A percentile compares a stretch with the other conserved stretches of the same genome.
Evolutionary conservation across 23 tunicate species (phyloP).

Genomic region (Corella eumyota): DNA sequence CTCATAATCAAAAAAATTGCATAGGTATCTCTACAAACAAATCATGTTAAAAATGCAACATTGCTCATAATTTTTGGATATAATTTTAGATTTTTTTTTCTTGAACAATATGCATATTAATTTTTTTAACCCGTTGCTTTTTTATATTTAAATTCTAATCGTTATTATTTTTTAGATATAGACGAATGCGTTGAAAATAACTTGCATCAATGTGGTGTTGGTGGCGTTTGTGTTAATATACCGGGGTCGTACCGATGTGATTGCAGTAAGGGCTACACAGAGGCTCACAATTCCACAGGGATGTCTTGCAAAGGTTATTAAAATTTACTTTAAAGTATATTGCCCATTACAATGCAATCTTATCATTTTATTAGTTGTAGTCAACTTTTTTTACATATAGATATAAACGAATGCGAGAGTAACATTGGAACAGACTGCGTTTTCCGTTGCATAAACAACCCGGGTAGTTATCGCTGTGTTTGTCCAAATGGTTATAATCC

Average conservation of each 20-base stretch:
- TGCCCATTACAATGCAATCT: too few relatives aligned
- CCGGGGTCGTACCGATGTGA: slow-evolving; percentile 68
- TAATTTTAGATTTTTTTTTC: background rate
- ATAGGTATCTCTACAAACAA: slow-evolving; percentile 25
- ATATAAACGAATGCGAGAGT: slow-evolving; percentile 60
- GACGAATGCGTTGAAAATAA: slow-evolving; percentile 62
- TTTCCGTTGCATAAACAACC: slow-evolving; percentile 52
- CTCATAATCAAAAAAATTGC: slow-evolving; percentile 28
- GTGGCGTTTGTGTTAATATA: slow-evolving; percentile 63
- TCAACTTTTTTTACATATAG: too few relatives aligned
- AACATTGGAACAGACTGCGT: slow-evolving; percentile 27
- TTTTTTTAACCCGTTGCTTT: background rate
- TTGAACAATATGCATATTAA: background rate
- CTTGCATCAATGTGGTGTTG: slow-evolving; percentile 30
- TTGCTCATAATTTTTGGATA: background rate
- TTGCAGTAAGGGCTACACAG: slow-evolving; percentile 41
- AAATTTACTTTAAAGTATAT: background rate
- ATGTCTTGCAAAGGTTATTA: slow-evolving; percentile 38
- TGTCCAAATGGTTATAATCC: slow-evolving; percentile 68
- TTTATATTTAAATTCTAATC: background rate
- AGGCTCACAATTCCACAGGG: slow-evolving; percentile 1
- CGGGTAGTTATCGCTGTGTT: slow-evolving; percentile 59
- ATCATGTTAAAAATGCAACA: background rate
- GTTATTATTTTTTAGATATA: slow-evolving; percentile 36
- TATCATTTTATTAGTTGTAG: background rate